Conservation (phyloP, 2,888 invertebrate species). For the Eudasyphora cyanicolor region DNA sequence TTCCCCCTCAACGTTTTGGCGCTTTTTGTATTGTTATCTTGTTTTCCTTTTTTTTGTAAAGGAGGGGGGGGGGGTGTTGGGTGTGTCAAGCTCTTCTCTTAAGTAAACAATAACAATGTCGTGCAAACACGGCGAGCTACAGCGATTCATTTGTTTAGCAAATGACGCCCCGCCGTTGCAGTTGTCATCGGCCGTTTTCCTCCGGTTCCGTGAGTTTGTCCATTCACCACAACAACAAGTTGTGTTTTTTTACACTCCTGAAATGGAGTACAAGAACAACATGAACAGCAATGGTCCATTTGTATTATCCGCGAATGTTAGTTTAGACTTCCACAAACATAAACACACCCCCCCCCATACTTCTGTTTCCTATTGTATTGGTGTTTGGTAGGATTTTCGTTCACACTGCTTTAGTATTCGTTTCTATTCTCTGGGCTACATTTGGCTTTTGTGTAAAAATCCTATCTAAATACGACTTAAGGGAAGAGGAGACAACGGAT, state of each 20-base stretch:
- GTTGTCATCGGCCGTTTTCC: not conserved
- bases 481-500: not conserved
- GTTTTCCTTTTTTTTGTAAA: constrained; percentile 30
- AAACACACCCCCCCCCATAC: too few relatives aligned
- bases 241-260: constrained; percentile 44
- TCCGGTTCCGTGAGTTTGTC: constrained; percentile 13
- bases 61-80: too few relatives aligned
- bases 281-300: too few relatives aligned
- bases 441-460: constrained; percentile 35
- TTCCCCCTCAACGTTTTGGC: not conserved
- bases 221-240: constrained; percentile 35
- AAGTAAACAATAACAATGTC: constrained; percentile 54
- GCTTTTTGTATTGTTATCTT: constrained; percentile 25
- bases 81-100: constrained; percentile 39
- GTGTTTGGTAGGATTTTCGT: not conserved
- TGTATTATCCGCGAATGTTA: constrained; percentile 24
- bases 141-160: constrained; percentile 56
- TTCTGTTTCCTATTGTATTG: constrained; percentile 2
- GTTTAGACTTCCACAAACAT: constrained; percentile 33
- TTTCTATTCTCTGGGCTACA: constrained; percentile 17
- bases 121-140: constrained; percentile 50
- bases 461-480: constrained; percentile 48
- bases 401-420: not conserved
- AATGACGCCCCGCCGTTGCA: constrained; percentile 36
- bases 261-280: constrained; percentile 29